Conservation (phyloP, 2,113 vertebrate species). For the Pelecanoides urinatrix region DNA sequence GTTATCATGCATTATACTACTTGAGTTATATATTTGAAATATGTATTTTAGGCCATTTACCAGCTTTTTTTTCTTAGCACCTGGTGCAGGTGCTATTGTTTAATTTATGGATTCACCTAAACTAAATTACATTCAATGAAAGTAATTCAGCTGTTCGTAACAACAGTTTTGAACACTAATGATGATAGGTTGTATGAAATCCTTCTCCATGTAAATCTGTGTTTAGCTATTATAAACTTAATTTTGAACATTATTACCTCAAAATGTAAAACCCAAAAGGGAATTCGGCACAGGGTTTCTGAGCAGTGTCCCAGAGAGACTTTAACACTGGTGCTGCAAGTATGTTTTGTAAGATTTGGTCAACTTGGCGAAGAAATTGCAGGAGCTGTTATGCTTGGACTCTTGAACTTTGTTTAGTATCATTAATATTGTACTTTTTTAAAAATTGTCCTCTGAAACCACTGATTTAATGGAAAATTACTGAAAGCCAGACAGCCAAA, state of each 20-base stretch:
- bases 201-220: background rate
- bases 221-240: background rate
- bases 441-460: conserved; percentile 48
- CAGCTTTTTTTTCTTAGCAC: background rate
- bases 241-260: background rate
- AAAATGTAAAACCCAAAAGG: background rate
- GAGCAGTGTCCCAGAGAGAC: background rate
- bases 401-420: conserved; percentile 14
- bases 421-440: background rate
- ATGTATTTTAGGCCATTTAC: background rate
- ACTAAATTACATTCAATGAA: background rate
- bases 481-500: conserved; percentile 55
- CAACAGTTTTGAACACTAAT: background rate
- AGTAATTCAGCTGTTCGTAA: background rate
- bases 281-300: background rate
- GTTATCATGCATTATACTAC: background rate
- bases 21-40: background rate
- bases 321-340: background rate
- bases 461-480: conserved; percentile 12
- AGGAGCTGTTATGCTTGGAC: conserved; percentile 8
- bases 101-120: background rate
- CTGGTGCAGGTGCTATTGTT: background rate
- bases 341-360: background rate
- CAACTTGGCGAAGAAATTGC: background rate
- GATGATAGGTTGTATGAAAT: background rate